Conservation (phyloP, 2,888 invertebrate species). For the Dolichopus griseipennis region DNA sequence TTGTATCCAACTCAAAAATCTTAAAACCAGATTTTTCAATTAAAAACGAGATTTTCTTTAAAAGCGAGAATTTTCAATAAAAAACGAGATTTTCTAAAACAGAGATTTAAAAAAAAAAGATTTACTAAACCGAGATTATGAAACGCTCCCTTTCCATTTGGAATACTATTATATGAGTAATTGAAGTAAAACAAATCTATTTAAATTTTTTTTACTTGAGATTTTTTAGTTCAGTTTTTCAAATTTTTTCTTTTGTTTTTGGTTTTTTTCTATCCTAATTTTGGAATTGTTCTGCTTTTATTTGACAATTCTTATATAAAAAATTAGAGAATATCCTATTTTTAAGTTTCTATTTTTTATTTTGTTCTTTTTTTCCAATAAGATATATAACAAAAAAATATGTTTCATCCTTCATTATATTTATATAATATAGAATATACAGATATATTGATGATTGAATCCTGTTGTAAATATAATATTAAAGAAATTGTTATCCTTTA, state of each 20-base stretch:
- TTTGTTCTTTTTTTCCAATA: not conserved
- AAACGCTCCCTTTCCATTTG: too few species aligned
- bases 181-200: not conserved
- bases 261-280: not conserved
- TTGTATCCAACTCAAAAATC: too few species aligned
- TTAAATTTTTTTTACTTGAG: too few species aligned
- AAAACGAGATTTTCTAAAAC: too few species aligned
- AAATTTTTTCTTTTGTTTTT: too few species aligned
- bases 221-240: not conserved
- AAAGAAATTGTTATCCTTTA: not conserved
- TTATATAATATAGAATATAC: not conserved
- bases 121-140: too few species aligned
- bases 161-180: not conserved
- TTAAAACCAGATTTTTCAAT: too few species aligned
- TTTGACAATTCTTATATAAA: not conserved
- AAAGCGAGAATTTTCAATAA: too few species aligned
- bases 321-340: not conserved
- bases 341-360: not conserved
- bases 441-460: slow-evolving; percentile 5
- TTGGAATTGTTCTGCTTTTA: not conserved
- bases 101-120: too few species aligned
- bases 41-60: too few species aligned
- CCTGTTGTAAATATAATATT: not conserved
- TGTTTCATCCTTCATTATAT: slow-evolving; percentile 6
- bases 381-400: not conserved